Conservation (phyloP, 2,888 invertebrate genomes). For the Nysson spinosus region DNA sequence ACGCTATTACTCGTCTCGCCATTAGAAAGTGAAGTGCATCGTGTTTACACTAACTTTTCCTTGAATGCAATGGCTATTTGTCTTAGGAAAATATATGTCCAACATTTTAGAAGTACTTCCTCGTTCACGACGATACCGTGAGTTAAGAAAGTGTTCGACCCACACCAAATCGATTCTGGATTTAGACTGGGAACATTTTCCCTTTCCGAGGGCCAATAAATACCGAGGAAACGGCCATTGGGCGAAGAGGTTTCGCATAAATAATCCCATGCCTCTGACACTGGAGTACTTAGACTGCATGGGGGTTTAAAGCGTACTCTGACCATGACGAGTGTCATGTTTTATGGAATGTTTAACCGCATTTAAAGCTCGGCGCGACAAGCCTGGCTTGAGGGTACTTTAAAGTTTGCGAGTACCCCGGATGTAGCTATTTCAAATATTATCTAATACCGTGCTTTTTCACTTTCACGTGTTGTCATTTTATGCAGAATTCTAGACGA, state of each 20-base stretch:
- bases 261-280: constrained; percentile 66
- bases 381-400: constrained; percentile 61
- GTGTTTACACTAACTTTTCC: no score
- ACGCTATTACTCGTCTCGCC: no score
- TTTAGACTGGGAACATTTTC: constrained; percentile 41
- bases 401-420: constrained; percentile 54
- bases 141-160: constrained; percentile 35
- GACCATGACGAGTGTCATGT: constrained; percentile 64
- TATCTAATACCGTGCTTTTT: constrained; percentile 33
- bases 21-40: no score
- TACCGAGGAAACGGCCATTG: constrained; percentile 55
- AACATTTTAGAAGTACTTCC: constrained; percentile 7
- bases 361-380: constrained; percentile 66
- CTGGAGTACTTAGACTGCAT: constrained; percentile 47
- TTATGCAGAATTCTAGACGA: no score
- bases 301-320: constrained; percentile 57
- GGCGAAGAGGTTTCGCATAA: constrained; percentile 56
- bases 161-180: constrained; percentile 43
- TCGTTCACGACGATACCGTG: constrained; percentile 15
- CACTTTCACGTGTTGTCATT: not conserved
- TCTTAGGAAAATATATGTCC: constrained; percentile 13
- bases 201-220: constrained; percentile 53
- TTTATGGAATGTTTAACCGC: constrained; percentile 70
- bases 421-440: constrained; percentile 25
- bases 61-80: constrained; percentile 3